A percentile compares a stretch with the other conserved stretches of the same genome.
These are phyloP conservation scores for Mesorhabditis spiculigera DNA, from an alignment of 2,888 invertebrate genomes.

Conservation along the genomic window DNA sequence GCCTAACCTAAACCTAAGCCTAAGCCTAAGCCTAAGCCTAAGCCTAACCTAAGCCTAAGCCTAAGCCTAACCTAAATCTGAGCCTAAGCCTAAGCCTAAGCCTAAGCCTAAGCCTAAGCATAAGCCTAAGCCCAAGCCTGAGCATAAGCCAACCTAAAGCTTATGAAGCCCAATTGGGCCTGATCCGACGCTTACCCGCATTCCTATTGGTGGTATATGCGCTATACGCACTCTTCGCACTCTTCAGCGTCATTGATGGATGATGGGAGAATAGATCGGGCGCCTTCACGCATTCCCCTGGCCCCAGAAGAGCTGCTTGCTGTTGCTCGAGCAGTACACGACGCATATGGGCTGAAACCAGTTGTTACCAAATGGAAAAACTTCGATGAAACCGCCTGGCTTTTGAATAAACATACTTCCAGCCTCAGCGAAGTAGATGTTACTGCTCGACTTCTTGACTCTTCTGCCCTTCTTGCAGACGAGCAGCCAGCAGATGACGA, in stretches of 20 bases:
- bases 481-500: constrained; percentile 68
- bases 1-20: no score
- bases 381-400: neutral
- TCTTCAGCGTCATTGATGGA: constrained; percentile 33
- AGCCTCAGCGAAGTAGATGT: constrained; percentile 35
- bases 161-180: neutral
- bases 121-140: neutral
- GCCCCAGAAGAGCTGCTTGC: constrained; percentile 25
- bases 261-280: constrained; percentile 25
- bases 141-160: neutral
- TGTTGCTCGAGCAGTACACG: constrained; percentile 46
- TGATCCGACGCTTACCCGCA: constrained; percentile 4
- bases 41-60: no score
- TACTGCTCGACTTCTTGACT: constrained; percentile 19
- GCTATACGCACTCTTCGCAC: constrained; percentile 38
- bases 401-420: constrained; percentile 14
- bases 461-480: constrained; percentile 20
- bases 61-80: constrained; percentile 26
- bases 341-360: constrained; percentile 32
- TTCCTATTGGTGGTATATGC: constrained; percentile 37
- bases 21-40: no score
- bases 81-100: constrained; percentile 27
- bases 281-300: constrained; percentile 15
- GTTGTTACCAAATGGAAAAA: neutral
- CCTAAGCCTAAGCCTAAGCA: no score